Evolutionary conservation across 2,797 vertebrate species (phyloP), one percentile per base, ranked within the genome.

Genomic region (Acanthurus lineatus): DNA sequence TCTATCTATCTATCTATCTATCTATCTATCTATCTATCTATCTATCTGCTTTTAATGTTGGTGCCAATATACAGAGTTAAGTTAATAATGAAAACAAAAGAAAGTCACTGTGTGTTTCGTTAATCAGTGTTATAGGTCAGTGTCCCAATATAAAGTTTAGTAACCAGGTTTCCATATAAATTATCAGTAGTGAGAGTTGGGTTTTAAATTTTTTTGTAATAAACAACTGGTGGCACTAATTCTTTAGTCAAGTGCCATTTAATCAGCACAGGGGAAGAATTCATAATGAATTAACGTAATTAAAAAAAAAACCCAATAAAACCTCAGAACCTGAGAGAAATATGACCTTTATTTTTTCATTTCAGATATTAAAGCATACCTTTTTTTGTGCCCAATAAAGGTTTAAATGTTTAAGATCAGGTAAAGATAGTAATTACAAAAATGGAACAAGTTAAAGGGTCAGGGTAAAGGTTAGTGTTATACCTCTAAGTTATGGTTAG

Each of bases 21-120:
- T 54, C 62, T 53, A 20, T 69, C 68, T 42, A 20, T 79, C 51
- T 60, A 25, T 72, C 67, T 53, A 8, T 75, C 32, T 32, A 4
- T 56, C 28, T 56, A 32, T 28, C 16, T 61, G 22, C 10, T 9
- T 61, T 45, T 62, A 20, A 28, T 62, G 59, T 61, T 19, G 0
- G 20, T 14, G 4, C 19, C 47, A 38, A 11, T 51, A 2, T n/a
- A 49, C 40, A 54, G 2, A 53, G 40, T 14, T 4, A 14, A 12
- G 25, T 5, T 17, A 40, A 71, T 52, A 42, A 6, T 15, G 19
- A 19, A 58, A 28, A 10, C 5, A 12, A 22, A 45, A 48, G 20
- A 20, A 32, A 14, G 10, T 4, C 9, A 10, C 35, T 9, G 9
- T 25, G 19, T 10, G 40, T 71, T 3, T 53, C 49, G 15, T 40